Base-by-base conservation (phyloP, 1,140 invertebrate species). In the Gonioctena quinquepunctata region DNA sequence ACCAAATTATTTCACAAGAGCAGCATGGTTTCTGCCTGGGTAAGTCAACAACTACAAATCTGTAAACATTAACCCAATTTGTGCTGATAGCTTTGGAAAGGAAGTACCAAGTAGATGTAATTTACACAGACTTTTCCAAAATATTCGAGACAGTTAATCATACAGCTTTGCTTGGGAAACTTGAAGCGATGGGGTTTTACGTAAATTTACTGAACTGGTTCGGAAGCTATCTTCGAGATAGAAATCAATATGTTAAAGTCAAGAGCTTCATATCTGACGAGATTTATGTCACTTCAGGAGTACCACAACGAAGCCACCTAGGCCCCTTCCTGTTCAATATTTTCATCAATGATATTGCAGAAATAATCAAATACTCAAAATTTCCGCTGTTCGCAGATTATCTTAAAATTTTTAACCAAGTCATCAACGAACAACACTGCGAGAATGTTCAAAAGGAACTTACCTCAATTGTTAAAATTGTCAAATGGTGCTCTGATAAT, bases 291-390 rank as follows among this genome's bases (percentile, higher is more conserved):
- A 60, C 42, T 25, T 79, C 79, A 13, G 77, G 77, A 21, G 80
- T 80, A 27, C 76, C 76, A 19, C 79, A 82, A 67, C 79, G 80
- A 49, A 80, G 74, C n/a, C 74, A 78, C 64, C 59, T 82, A 16
- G 78, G 77, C 2, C 79, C 79, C 1, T 62, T 81, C 16, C 57
- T 81, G 16, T 81, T 82, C 64, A 26, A 69, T 27, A 63, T 78
- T 19, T 81, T 75, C 22, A 76, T 81, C 16, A 81, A 82, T 69
- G 81, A 79, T 70, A 54, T 73, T 4, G n/a, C 28, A 22, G 48
- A 50, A 33, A 16, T 48, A n/a, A 57, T 69, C 16, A 49, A 49
- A 2, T 21, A 18, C 7, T 67, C 52, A 4, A 54, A 21, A 49
- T 16, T 54, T n/a, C 61, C 54, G 57, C 27, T 64, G 18, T 71